phyloP scores from a whole-genome alignment of 1,140 invertebrate species.

The Leptinotarsa defecta region DNA sequence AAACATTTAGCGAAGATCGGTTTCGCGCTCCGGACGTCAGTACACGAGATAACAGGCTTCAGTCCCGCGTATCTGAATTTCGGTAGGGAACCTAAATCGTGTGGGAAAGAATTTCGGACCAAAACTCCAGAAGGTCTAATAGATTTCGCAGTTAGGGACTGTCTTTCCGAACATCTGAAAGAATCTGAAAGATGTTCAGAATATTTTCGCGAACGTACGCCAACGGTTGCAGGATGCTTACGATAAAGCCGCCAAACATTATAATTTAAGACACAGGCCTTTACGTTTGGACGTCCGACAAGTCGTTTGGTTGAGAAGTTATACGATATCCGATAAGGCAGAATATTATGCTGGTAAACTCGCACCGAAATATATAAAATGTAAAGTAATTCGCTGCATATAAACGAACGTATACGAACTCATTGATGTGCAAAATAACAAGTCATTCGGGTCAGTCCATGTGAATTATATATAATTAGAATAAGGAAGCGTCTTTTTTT shows the following conservation, averaged over 20 bases:
- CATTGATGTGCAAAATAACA: no score
- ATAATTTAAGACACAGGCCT: conserved; percentile 24
- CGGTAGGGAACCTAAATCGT: no score
- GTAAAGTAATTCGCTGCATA: neutral
- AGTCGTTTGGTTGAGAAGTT: conserved; percentile 28
- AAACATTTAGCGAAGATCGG: no score
- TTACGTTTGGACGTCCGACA: conserved; percentile 29
- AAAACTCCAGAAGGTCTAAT: neutral
- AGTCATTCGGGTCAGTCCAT: no score
- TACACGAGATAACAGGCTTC: no score
- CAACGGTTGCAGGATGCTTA: conserved; percentile 30
- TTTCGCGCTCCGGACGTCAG: no score
- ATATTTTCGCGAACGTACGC: conserved; percentile 20
- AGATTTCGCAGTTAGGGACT: conserved; percentile 18
- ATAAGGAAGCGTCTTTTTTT: no score
- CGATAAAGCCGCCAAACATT: conserved; percentile 16
- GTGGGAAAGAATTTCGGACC: neutral
- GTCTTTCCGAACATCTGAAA: conserved; percentile 15
- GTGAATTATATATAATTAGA: no score
- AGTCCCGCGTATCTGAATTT: no score
- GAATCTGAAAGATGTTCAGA: neutral
- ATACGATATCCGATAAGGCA: conserved; percentile 28
- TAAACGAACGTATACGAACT: no score
- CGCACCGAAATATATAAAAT: conserved; percentile 26
- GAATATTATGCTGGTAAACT: conserved; percentile 36